These are phyloP conservation scores for Cerceris ruficornis DNA, from an alignment of 2,888 invertebrate genomes.

Conservation along the genomic window DNA sequence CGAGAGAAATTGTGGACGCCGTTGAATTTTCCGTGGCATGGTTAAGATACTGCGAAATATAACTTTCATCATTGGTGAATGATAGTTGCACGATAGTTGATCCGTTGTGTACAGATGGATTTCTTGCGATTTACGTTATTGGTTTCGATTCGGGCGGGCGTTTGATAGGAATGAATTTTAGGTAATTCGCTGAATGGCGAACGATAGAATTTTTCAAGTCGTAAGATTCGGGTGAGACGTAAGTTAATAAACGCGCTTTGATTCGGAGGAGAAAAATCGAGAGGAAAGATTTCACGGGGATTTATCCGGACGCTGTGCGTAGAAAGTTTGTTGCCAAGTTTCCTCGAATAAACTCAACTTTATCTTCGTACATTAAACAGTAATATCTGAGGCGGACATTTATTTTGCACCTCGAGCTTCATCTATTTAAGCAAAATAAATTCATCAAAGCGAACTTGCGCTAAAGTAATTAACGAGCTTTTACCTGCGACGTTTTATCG, in stretches of 20 bases:
- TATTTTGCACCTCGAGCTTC: conserved; percentile 12
- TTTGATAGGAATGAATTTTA: no score
- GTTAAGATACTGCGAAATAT: no score
- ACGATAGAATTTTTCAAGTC: no score
- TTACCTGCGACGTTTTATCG: no score
- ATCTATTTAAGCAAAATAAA: conserved; percentile 14
- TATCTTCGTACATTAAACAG: conserved; percentile 25
- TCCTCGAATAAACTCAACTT: conserved; percentile 39
- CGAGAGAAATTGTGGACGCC: conserved; percentile 8
- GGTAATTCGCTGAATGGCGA: no score
- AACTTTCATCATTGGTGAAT: not conserved
- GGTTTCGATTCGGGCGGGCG: no score
- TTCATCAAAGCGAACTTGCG: no score
- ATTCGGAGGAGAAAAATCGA: not conserved
- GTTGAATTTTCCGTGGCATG: conserved; percentile 5
- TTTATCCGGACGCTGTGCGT: conserved; percentile 8
- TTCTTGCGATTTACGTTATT: no score
- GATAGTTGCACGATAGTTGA: not conserved
- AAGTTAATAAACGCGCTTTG: not conserved
- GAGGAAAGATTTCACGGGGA: not conserved
- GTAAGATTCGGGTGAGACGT: no score
- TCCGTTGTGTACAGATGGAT: no score
- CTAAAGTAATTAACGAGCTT: no score
- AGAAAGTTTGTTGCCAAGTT: conserved; percentile 36
- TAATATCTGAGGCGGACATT: conserved; percentile 12